Percentiles rank a stretch among this genome's conserved stretches.
phyloP scores from a whole-genome alignment of 2,113 vertebrate genomes.

The Dromaius novaehollandiae region DNA sequence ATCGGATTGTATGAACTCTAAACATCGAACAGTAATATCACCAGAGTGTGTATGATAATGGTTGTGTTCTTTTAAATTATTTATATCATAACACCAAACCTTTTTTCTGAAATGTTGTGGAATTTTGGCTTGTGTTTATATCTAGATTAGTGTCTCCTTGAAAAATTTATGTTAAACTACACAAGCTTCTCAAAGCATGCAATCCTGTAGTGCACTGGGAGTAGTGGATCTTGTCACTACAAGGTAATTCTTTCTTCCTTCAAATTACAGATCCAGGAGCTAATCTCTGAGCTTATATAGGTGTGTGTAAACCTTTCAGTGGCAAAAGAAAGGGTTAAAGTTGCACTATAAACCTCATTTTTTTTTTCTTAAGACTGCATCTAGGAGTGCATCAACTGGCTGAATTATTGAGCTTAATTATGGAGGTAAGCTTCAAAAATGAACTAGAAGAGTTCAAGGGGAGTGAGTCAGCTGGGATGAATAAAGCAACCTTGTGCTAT shows the following conservation, averaged over 20 bases:
- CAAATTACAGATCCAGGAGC: background rate
- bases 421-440: background rate
- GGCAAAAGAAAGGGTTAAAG: background rate
- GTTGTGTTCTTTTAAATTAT: background rate
- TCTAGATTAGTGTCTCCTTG: background rate
- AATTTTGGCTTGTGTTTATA: background rate
- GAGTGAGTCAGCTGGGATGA: background rate
- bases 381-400: background rate
- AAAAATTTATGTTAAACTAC: background rate
- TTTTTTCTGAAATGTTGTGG: background rate
- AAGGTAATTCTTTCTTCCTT: background rate
- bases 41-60: background rate
- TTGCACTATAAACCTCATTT: background rate
- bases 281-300: background rate
- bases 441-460: background rate
- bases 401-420: too few species aligned
- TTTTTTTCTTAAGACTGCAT: background rate
- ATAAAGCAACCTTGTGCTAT: background rate
- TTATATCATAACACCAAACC: background rate
- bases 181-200: background rate
- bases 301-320: background rate
- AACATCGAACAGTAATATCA: background rate
- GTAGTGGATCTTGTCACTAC: too few species aligned
- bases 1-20: background rate
- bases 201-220: fast-evolving